These are phyloP conservation scores for Nibea albiflora DNA, from an alignment of 2,113 vertebrate species.

Conservation along the genomic window DNA sequence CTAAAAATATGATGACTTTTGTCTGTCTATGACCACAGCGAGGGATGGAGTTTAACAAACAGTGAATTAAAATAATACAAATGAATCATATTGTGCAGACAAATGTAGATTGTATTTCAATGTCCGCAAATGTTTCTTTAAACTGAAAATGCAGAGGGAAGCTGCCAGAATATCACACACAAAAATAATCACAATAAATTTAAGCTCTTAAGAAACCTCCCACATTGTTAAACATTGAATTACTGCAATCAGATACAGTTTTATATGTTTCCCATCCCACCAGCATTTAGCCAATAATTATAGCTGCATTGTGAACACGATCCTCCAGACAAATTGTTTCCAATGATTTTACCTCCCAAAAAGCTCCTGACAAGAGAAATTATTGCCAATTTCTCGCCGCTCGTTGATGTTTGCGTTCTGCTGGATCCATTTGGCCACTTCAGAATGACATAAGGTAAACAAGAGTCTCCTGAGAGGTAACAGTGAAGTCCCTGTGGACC, in stretches of 20 bases:
- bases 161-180: background rate
- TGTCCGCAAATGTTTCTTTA: background rate
- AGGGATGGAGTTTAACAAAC: background rate
- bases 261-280: background rate
- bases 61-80: background rate
- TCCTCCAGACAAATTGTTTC: background rate
- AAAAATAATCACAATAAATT: background rate
- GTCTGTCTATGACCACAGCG: background rate
- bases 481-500: constrained; percentile 37
- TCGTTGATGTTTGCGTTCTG: constrained; percentile 26
- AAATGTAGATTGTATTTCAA: background rate
- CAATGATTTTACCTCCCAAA: background rate
- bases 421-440: constrained; percentile 23
- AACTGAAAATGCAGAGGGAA: background rate
- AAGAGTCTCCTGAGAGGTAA: constrained; percentile 53
- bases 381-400: background rate
- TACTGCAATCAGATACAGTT: background rate
- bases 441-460: constrained; percentile 61
- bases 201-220: background rate
- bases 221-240: background rate
- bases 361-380: background rate
- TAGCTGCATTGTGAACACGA: background rate
- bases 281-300: background rate
- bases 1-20: background rate
- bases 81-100: background rate